These are phyloP conservation scores for Tiphia femorata DNA, from an alignment of 2,888 invertebrate genomes.

Conservation along the genomic window DNA sequence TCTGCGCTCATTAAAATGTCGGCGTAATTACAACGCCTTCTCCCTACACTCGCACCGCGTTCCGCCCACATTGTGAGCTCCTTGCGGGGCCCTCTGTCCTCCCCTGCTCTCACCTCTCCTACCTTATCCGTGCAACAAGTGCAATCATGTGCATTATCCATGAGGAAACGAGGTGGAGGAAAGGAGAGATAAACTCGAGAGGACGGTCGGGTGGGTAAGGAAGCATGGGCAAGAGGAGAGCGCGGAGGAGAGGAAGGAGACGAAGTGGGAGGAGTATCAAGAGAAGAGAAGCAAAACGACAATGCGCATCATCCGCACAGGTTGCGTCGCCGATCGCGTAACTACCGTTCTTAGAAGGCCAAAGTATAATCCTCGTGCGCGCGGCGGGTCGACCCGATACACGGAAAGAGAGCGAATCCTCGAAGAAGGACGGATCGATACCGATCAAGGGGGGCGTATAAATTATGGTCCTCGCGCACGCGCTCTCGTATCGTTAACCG, in stretches of 20 bases:
- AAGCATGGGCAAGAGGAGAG: neutral
- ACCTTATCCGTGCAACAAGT: neutral
- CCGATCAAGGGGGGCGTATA: neutral
- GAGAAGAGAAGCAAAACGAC: neutral
- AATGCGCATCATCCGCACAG: too few species aligned
- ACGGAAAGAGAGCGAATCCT: neutral
- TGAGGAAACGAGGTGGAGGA: neutral
- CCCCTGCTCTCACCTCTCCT: neutral
- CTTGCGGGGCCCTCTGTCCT: neutral
- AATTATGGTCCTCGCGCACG: neutral
- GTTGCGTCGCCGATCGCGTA: too few species aligned
- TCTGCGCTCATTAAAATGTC: too few species aligned
- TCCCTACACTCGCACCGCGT: too few species aligned
- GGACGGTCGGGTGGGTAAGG: too few species aligned
- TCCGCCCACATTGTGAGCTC: too few species aligned
- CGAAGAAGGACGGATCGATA: neutral
- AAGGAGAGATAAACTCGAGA: neutral
- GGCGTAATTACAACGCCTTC: too few species aligned
- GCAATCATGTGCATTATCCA: neutral
- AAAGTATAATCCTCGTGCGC: too few species aligned
- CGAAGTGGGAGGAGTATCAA: neutral
- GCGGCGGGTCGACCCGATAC: too few species aligned
- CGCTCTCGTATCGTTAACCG: constrained; percentile 10
- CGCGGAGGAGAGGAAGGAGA: neutral
- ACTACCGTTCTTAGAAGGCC: too few species aligned